Evolutionary conservation across 1,140 invertebrate species (phyloP), one percentile per base, ranked within the genome.

Genomic region (Drosophila bocki): DNA sequence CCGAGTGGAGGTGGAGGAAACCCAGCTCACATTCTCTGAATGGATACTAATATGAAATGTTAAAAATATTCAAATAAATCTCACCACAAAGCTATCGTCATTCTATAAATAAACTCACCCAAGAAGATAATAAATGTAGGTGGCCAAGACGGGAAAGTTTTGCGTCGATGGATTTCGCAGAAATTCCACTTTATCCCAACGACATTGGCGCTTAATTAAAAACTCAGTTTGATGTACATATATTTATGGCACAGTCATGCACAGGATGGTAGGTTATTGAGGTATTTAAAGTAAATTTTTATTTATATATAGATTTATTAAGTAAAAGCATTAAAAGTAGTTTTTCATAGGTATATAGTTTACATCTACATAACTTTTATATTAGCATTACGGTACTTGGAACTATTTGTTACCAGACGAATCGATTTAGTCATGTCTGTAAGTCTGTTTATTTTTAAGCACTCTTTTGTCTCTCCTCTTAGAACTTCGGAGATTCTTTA

Each of bases 141-240:
- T 45, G 41, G 12, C 29, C n/a, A 35, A 60, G 39, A 12, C 51
- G 42, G 8, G 19, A 17, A 32, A 41, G 50, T 35, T 35, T 53
- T 12, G 6, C 50, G n/a, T 53, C n/a, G 11, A 32, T 51, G 47
- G 12, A 61, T 33, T 29, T 39, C 8, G 9, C n/a, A 54, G 37
- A 50, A 60, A 41, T 50, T 62, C 41, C 39, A 29, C 53, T 47
- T 65, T 8, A 35, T 13, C 11, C 15, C 26, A 37, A 57, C 69
- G 44, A 35, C 42, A 54, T 68, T 72, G 51, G 62, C n/a, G 63
- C 63, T 72, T 58, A 68, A 72, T 72, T 72, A 72, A 58, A 72
- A 72, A 68, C 50, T 48, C 29, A 39, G 44, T 54, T 44, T 22
- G 15, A 70, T 7, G 48, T 32, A 26, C 3, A 41, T 7, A 45